These are phyloP conservation scores for Cinara cedri DNA, from an alignment of 2,888 invertebrate genomes.

Conservation along the genomic window DNA sequence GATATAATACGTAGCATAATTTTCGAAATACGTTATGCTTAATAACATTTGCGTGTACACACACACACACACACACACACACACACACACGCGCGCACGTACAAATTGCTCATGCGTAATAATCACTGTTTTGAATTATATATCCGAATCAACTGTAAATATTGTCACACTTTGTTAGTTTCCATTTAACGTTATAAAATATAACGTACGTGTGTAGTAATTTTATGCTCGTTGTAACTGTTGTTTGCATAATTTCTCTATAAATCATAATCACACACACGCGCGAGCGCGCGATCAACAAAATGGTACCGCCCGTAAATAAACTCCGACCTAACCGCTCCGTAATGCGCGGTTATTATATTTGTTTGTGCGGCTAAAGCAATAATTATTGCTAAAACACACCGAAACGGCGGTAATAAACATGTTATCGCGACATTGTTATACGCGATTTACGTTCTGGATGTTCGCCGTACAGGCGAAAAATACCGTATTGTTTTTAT, in stretches of 20 bases:
- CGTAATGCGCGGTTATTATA: not conserved
- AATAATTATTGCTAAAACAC: too few species aligned
- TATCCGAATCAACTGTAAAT: slow-evolving; percentile 11
- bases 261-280: not conserved
- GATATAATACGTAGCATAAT: too few species aligned
- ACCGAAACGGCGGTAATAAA: too few species aligned
- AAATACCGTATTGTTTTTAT: too few species aligned
- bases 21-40: too few species aligned
- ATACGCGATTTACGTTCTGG: too few species aligned
- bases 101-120: not conserved
- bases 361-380: too few species aligned
- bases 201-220: not conserved
- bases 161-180: slow-evolving; percentile 20
- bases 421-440: too few species aligned
- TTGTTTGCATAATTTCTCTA: slow-evolving; percentile 22
- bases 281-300: not conserved
- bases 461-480: too few species aligned
- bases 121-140: not conserved
- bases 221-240: slow-evolving; percentile 4
- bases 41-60: too few species aligned
- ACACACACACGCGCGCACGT: too few species aligned
- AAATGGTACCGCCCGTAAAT: not conserved
- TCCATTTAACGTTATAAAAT: not conserved
- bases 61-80: too few species aligned
- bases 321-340: not conserved